Percentiles rank a stretch among this genome's conserved stretches.
Conservation (phyloP, 2,797 vertebrate species). For the Alauda arvensis region DNA sequence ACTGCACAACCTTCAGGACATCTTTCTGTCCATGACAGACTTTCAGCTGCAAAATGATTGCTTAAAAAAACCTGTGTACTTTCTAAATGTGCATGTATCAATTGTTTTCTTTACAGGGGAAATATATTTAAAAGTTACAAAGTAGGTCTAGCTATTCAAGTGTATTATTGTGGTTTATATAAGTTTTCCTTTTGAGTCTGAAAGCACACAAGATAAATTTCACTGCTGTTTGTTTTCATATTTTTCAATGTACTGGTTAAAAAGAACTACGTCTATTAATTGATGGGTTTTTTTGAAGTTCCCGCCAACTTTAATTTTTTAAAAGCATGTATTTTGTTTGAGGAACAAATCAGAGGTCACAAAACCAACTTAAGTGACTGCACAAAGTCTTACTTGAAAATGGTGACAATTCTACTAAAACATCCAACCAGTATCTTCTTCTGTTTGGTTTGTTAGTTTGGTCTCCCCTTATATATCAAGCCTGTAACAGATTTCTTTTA, state of each 20-base stretch:
- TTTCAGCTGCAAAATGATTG: background rate
- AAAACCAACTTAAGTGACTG: background rate
- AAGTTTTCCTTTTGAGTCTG: background rate
- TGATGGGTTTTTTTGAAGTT: fast-evolving
- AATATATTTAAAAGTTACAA: background rate
- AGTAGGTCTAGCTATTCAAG: background rate
- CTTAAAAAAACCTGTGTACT: background rate
- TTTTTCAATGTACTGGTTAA: background rate
- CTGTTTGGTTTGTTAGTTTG: background rate
- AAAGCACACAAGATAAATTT: background rate
- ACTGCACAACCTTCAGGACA: conserved; percentile 39
- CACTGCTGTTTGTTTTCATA: background rate
- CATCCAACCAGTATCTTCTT: background rate
- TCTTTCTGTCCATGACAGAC: background rate
- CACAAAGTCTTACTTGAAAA: background rate
- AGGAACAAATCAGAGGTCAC: background rate
- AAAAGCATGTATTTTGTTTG: background rate
- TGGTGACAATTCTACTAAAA: background rate
- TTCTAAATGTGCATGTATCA: background rate
- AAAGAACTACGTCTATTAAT: background rate
- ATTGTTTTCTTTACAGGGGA: background rate
- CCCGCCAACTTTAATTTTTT: background rate
- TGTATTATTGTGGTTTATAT: background rate
- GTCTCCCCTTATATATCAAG: background rate
- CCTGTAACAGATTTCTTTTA: background rate